These are phyloP conservation scores for Eretmochelys imbricata DNA, from an alignment of 2,113 vertebrate species.

Conservation along the genomic window DNA sequence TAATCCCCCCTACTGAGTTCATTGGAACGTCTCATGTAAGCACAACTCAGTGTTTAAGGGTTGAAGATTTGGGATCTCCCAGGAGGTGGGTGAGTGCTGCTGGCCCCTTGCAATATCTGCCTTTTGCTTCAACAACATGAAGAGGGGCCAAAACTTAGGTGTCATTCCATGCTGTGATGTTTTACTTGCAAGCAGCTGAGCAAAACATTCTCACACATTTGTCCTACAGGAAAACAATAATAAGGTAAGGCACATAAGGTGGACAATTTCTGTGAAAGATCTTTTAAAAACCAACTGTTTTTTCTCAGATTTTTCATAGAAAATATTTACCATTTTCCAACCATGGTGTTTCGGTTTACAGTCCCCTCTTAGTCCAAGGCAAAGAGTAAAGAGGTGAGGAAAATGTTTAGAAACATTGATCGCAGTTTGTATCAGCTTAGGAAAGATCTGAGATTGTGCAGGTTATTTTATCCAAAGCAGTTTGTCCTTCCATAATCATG, in stretches of 20 bases:
- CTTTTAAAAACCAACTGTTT: neutral
- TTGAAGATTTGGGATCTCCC: neutral
- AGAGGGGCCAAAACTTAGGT: neutral
- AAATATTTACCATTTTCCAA: neutral
- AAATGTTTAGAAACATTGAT: too few species aligned
- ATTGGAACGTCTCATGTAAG: neutral
- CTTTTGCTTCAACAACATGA: neutral
- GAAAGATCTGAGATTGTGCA: neutral
- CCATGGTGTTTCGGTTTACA: neutral
- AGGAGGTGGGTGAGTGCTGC: neutral
- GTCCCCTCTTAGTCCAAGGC: neutral
- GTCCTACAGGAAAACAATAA: neutral
- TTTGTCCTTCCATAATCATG: neutral
- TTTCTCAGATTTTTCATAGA: neutral
- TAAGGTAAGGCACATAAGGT: neutral
- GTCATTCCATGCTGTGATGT: neutral
- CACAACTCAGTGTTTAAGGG: neutral
- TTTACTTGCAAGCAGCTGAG: neutral
- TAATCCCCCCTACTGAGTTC: neutral
- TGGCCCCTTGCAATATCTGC: neutral
- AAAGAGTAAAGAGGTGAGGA: neutral
- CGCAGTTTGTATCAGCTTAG: neutral
- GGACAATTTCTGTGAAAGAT: neutral
- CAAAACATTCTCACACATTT: neutral
- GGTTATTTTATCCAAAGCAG: neutral